Evolutionary conservation across 2,113 vertebrate genomes (phyloP).

Genomic region (Apodemus speciosus): DNA sequence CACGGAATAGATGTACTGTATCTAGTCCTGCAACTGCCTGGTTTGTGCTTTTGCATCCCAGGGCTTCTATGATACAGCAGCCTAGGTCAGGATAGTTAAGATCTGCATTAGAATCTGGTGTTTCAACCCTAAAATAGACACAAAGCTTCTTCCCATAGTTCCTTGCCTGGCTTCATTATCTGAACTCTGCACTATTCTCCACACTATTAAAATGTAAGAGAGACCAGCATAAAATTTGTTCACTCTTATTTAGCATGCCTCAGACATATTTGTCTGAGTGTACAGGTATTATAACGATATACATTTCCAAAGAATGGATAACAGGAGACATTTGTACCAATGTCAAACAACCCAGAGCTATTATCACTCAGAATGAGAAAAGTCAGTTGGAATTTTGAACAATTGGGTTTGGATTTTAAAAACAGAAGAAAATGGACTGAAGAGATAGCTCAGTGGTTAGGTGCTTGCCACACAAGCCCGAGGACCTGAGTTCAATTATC

Average conservation of each 20-base stretch:
- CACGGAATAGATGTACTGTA: not conserved
- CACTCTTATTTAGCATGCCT: conserved; percentile 41
- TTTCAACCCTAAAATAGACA: conserved; percentile 33
- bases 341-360: conserved; percentile 8
- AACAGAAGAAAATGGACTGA: not conserved
- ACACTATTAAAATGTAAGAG: conserved; percentile 48
- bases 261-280: conserved; percentile 49
- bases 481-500: not conserved
- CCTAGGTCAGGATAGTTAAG: not conserved
- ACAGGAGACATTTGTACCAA: conserved; percentile 25
- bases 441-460: not conserved
- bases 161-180: conserved; percentile 19
- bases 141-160: not conserved
- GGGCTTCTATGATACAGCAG: not conserved
- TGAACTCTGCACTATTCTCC: conserved; percentile 30
- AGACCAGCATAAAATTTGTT: conserved; percentile 30
- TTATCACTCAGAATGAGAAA: conserved; percentile 54
- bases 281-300: conserved; percentile 19
- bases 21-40: not conserved
- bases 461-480: not conserved
- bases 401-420: conserved; percentile 52
- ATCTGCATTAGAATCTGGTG: conserved; percentile 3
- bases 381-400: not conserved
- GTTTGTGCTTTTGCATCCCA: not conserved
- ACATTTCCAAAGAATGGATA: conserved; percentile 47